Conservation (phyloP, 23 tunicate genomes). For the Oikopleura vanhoeffeni region DNA sequence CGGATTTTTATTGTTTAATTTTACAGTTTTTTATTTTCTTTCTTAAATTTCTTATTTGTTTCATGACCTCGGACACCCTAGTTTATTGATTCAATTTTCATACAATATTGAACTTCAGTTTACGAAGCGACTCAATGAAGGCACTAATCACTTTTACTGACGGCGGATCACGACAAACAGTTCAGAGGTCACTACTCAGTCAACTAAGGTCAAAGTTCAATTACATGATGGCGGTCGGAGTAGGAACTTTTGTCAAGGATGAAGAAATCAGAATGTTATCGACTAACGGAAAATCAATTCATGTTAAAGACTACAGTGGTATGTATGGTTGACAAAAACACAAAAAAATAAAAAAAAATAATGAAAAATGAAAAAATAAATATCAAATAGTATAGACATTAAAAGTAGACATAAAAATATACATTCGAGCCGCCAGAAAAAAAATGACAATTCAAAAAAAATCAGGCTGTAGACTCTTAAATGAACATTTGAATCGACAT, state of each 20-base stretch:
- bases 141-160: not conserved
- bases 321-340: no score
- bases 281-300: not conserved
- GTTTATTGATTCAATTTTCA: no score
- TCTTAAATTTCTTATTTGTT: not conserved
- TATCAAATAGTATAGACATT: no score
- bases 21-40: not conserved
- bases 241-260: not conserved
- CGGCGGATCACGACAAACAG: not conserved
- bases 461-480: no score
- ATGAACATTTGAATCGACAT: no score
- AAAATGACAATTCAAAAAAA: no score
- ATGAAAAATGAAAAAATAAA: no score
- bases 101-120: not conserved
- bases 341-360: no score
- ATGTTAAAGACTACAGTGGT: slow-evolving; percentile 2
- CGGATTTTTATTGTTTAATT: not conserved
- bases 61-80: no score
- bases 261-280: not conserved
- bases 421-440: no score
- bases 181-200: not conserved
- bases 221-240: not conserved
- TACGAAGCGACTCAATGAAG: not conserved
- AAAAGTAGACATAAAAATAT: no score
- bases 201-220: not conserved